Base-by-base conservation (phyloP, 2,113 vertebrate species). In the Lophura nycthemera region DNA sequence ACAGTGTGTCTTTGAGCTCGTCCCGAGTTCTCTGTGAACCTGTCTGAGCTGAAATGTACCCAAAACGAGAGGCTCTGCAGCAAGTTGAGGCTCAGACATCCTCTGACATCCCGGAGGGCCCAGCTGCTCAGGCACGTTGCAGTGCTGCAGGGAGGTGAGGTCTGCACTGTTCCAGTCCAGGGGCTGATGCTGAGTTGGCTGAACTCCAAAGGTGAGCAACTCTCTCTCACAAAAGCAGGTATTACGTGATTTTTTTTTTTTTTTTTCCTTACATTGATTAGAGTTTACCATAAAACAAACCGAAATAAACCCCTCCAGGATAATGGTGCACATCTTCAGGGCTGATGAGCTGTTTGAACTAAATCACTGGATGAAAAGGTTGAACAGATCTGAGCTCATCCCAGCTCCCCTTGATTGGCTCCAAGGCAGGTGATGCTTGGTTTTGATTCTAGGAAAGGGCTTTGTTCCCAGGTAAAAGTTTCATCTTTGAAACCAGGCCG, bases 211-310 rank as follows among this genome's bases (percentile, higher is more conserved):
- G 71, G 34, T 32, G 42, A 75, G 38, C 27, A 70, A 50, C 34
- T 61, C 1, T 48, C 3, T 0, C 63, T 74, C 8, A 0, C 5
- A 45, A 72, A 21, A 60, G 16, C 48, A 52, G 0, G 0, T 76
- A 38, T 63, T 45, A 14, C 24, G 73, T 75, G 17, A 10, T 42
- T 66, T 78, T 57, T 60, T 14, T 60, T 13, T 42, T 66, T 78
- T 57, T 60, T 14, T 60, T 21, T 60, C 38, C 27, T 40, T 81
- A 32, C 57, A 6, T 74, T 14, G 61, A 10, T 77, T 38, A 73
- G 64, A 25, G 8, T 36, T 82, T 19, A 40, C 20, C 61, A 77
- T 22, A 56, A 50, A 18, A 50, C 10, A 42, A 59, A 38, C 36
- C 86, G 30, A 81, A 63, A 38, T 16, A 75, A 3, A 0, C 17